These are phyloP conservation scores for Cisticola juncidis DNA, from an alignment of 2,113 vertebrate genomes.

Conservation along the genomic window DNA sequence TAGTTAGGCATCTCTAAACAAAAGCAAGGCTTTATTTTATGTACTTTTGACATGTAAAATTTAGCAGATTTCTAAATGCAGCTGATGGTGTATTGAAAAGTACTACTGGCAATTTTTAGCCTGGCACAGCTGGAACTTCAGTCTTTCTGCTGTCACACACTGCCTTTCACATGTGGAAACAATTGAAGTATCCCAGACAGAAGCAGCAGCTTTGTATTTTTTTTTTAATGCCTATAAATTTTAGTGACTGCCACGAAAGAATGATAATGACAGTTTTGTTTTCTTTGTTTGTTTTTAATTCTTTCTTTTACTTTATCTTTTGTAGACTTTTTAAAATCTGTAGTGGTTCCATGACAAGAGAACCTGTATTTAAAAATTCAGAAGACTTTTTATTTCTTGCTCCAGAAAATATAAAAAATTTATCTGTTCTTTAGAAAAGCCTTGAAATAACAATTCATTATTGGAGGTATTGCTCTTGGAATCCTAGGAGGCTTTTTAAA, in stretches of 20 bases:
- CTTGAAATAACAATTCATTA: background rate
- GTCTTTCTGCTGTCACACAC: background rate
- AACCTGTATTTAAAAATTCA: background rate
- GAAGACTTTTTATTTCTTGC: background rate
- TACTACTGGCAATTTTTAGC: background rate
- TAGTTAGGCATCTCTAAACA: background rate
- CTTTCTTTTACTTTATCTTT: background rate
- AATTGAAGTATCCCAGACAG: conserved; percentile 20
- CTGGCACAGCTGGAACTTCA: background rate
- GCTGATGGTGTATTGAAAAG: background rate
- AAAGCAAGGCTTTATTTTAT: background rate
- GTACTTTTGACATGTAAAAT: background rate
- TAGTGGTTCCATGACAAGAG: background rate
- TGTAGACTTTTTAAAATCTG: background rate
- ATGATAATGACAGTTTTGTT: background rate
- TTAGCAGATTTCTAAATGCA: background rate
- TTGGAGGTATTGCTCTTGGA: background rate
- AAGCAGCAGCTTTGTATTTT: background rate
- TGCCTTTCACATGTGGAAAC: conserved; percentile 36
- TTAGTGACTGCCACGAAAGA: background rate
- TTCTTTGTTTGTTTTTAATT: background rate
- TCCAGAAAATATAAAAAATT: background rate
- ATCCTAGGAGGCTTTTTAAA: background rate
- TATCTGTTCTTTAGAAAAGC: background rate
- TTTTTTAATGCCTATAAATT: conserved; percentile 10